These are phyloP conservation scores for Stenoptilia bipunctidactyla DNA, from an alignment of 2,888 invertebrate genomes.

Conservation along the genomic window DNA sequence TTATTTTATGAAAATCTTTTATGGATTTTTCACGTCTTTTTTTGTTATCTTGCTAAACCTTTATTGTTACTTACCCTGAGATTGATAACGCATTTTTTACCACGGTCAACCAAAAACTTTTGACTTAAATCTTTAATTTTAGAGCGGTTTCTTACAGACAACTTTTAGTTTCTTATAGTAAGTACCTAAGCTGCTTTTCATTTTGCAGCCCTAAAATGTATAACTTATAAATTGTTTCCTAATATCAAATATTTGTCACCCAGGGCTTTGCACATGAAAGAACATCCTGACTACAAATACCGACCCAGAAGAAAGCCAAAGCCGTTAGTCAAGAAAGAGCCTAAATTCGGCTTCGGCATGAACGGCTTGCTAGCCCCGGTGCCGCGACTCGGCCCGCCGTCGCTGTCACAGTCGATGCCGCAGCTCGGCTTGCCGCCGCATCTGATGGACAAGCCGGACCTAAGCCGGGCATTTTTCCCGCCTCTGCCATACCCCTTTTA, in stretches of 20 bases:
- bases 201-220: too few species aligned
- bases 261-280: slow-evolving; percentile 94
- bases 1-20: too few species aligned
- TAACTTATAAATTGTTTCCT: too few species aligned
- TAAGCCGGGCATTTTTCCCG: slow-evolving; percentile 77
- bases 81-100: too few species aligned
- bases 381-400: slow-evolving; percentile 55
- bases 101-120: too few species aligned
- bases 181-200: too few species aligned
- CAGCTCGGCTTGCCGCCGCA: slow-evolving; percentile 62
- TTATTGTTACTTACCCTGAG: too few species aligned
- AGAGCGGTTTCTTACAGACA: too few species aligned
- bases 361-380: slow-evolving; percentile 74
- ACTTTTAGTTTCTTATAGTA: too few species aligned
- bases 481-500: slow-evolving; percentile 80
- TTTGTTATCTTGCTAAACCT: too few species aligned
- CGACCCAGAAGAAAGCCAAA: slow-evolving; percentile 89
- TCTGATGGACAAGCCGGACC: slow-evolving; percentile 73
- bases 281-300: slow-evolving; percentile 94
- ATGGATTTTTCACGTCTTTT: too few species aligned
- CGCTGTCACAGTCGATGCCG: slow-evolving; percentile 52
- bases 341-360: slow-evolving; percentile 79
- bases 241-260: slow-evolving; percentile 31
- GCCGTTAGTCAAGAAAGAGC: slow-evolving; percentile 84
- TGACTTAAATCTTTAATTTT: too few species aligned